phyloP scores from a whole-genome alignment of 2,888 invertebrate genomes.

The Sthenelais limicola region DNA sequence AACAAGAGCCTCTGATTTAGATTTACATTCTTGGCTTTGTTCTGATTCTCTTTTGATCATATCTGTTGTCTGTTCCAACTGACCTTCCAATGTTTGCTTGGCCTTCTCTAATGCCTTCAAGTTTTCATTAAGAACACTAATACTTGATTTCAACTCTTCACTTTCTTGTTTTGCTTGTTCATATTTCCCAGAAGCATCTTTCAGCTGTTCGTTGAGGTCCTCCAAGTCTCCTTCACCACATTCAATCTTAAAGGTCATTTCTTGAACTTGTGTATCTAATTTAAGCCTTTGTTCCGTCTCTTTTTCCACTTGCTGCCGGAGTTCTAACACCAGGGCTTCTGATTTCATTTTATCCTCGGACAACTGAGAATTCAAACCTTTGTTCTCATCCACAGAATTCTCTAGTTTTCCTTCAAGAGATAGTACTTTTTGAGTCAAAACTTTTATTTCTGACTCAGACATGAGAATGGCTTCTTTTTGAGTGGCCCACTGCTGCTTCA shows the following conservation, averaged over 20 bases:
- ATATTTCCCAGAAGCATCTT: neutral
- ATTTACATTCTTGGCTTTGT: neutral
- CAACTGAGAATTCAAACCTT: neutral
- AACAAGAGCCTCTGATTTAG: slow-evolving; percentile 6
- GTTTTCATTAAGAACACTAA: neutral
- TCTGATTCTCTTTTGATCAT: neutral
- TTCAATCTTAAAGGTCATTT: slow-evolving; percentile 8
- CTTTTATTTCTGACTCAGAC: neutral
- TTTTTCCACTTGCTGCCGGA: neutral
- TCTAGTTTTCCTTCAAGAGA: slow-evolving; percentile 16
- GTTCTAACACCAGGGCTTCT: neutral
- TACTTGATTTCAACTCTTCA: neutral
- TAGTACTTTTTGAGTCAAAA: neutral
- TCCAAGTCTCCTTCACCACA: neutral
- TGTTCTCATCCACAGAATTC: neutral
- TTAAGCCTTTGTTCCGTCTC: neutral
- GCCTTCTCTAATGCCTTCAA: neutral
- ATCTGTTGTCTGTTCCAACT: neutral
- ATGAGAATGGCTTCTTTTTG: neutral
- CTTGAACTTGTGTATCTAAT: neutral
- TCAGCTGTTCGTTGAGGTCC: neutral
- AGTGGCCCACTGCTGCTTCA: neutral
- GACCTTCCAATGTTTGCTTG: neutral
- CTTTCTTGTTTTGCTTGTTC: slow-evolving; percentile 10
- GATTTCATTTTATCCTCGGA: neutral